phyloP scores from a whole-genome alignment of 2,888 invertebrate genomes.

The Itoplectis maculator region DNA sequence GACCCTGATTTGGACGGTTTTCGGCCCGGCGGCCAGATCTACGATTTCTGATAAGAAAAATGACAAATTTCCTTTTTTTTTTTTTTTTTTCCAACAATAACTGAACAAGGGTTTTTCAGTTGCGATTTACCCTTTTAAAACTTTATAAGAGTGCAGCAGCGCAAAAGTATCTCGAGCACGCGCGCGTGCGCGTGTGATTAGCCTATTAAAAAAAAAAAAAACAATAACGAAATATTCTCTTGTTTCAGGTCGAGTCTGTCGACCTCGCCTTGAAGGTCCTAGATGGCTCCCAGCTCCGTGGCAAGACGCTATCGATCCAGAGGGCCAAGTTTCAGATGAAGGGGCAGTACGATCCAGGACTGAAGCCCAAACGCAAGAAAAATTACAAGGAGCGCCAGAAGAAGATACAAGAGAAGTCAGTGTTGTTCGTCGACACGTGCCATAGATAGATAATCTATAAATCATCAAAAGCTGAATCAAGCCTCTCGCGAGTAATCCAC shows the following conservation, averaged over 20 bases:
- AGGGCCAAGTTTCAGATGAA: slow-evolving; percentile 97
- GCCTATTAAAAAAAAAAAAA: no score
- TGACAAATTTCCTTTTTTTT: no score
- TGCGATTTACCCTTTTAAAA: no score
- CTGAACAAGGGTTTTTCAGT: no score
- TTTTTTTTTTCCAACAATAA: no score
- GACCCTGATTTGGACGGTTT: no score
- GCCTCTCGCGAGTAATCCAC: background rate
- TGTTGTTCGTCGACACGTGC: slow-evolving; percentile 56
- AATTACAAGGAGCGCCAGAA: slow-evolving; percentile 94
- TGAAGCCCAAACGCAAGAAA: slow-evolving; percentile 95
- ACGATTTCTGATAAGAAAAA: no score
- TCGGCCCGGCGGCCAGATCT: no score
- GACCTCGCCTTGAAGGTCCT: slow-evolving; percentile 95
- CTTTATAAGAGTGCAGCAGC: no score
- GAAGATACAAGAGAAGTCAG: slow-evolving; percentile 95
- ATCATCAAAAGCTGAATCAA: background rate
- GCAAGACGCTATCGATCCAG: slow-evolving; percentile 94
- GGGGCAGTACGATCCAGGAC: slow-evolving; percentile 95
- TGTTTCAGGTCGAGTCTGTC: slow-evolving; percentile 93
- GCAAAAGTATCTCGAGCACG: no score
- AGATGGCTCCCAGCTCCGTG: slow-evolving; percentile 94
- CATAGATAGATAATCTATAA: background rate
- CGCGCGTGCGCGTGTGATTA: no score
- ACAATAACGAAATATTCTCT: slow-evolving; percentile 54